Evolutionary conservation across 1,140 invertebrate species (phyloP), one percentile per base, ranked within the genome.

Genomic region (Steinernema khuongi): DNA sequence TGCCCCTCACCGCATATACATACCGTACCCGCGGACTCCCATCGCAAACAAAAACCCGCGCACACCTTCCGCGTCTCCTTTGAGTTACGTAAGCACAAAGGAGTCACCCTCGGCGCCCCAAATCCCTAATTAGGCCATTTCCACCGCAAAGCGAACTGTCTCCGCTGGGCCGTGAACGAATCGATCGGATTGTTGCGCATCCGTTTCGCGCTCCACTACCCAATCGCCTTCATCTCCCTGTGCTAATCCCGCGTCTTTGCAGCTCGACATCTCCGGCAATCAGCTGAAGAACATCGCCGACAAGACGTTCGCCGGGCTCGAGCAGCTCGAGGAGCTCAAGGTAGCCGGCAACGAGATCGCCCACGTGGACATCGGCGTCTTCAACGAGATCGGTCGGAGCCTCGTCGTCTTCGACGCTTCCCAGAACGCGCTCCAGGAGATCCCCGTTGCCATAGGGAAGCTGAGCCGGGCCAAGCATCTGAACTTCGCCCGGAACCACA

Each of bases 201-300:
- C 50, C 50, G 50, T 60, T 60, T 60, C 50, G 50, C 50, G 50
- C 50, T 60, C 33, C 19, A 73, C 22, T 31, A 31, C 30, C 1
- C 60, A 14, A 73, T 28, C 22, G 30, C 67, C 17, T 31, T 33
- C 32, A 28, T 72, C 26, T 1, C 32, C 7, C 18, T 60, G 41
- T 41, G 1, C 4, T 68, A 70, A 36, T 71, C 17, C 18, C 50
- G 7, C 7, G 7, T 60, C 19, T 71, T 79, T 84, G 60, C 79
- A 83, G 82, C 60, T 83, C 43, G 79, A 83, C 31, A 26, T 82
- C 0, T 79, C 78, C 18, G 68, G 72, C n/a, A 83, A 83, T 72
- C 71, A 66, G 11, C n/a, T 83, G 1, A 75, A 74, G 67, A 72
- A 44, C 19, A 70, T 83, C n/a, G 18, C 74, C 1, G 68, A 75